Evolutionary conservation across 2,888 invertebrate species (phyloP).

Genomic region (Empis stercorea): DNA sequence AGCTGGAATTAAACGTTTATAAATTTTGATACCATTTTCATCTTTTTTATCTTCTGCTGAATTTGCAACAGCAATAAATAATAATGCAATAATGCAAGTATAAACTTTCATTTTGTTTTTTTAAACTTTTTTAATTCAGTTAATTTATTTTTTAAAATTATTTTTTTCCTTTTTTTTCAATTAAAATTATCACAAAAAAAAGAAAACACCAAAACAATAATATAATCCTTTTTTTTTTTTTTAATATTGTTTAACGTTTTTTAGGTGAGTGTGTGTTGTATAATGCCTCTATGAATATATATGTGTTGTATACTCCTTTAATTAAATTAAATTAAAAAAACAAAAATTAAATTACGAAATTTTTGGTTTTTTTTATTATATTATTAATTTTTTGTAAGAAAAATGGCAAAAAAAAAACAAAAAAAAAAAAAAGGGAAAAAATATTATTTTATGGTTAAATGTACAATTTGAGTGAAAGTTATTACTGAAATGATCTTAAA

Average conservation of each 20-base stretch:
- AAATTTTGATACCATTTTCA: conserved; percentile 49
- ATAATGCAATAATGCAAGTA: conserved; percentile 27
- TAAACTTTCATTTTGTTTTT: conserved; percentile 16
- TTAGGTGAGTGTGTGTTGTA: too few species aligned
- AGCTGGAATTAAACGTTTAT: conserved; percentile 72
- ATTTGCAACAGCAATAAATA: conserved; percentile 42
- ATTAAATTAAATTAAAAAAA: background rate
- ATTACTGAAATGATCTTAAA: conserved; percentile 22
- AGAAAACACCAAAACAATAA: too few species aligned
- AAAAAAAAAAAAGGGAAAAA: conserved; percentile 9
- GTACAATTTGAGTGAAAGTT: conserved; percentile 24
- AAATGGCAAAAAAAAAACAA: conserved; percentile 6
- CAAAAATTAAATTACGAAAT: background rate
- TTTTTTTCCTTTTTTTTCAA: conserved; percentile 1
- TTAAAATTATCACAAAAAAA: conserved; percentile 1
- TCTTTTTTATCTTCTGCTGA: conserved; percentile 27
- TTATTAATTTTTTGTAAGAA: background rate
- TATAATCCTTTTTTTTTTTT: too few species aligned
- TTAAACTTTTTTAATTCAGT: background rate
- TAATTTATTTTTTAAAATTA: conserved; percentile 3
- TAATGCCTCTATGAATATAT: too few species aligned
- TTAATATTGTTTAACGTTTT: too few species aligned
- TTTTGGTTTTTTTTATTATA: background rate
- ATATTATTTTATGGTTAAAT: background rate
- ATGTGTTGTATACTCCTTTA: background rate